Base-by-base conservation (phyloP, 1,140 invertebrate genomes). In the Nephila pilipes region DNA sequence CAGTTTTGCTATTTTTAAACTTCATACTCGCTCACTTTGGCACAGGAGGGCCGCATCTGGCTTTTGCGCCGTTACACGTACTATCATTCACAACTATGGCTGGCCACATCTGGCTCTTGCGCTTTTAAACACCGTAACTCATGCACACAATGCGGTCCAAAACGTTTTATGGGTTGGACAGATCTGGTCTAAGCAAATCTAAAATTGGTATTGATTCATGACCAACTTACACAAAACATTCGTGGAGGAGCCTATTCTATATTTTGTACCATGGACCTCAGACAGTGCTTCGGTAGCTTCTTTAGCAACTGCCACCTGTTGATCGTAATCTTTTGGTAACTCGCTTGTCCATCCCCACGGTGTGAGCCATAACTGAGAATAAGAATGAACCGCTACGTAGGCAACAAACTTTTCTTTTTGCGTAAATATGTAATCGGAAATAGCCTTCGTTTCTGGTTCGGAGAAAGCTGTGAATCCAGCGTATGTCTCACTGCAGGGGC, bases 271-370 rank as follows among this genome's bases (percentile, higher is more conserved):
- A 90, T 97, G 96, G 18, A 96, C 96, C 93, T 96, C 96, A 94
- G 96, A 95, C 46, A 98, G 97, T 1, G 97, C 97, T 95, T 97
- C 95, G 55, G 95, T 97, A 14, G 97, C 97, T 94, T 96, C 91
- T 79, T 93, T 20, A 5, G 91, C 91, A 8, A 93, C 83, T 36
- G 22, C 55, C 4, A 93, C 63, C 91, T 93, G 46, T 18, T 95
- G 94, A 22, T 95, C 94, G 93, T 96, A 96, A 91, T 96, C 96
- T 6, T 94, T 75, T 57, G 96, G 96, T 25, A 95, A 90, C 3
- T 94, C 63, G 94, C 96, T 87, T 5, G 91, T 93, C 83, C 85
- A 97, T 38, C 97, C 97, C 97, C 97, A 98, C 18, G 97, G 97
- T 94, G 97, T 97, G 6, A 98, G 92, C 94, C 94, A 94, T 18